Percentiles rank a stretch among this genome's conserved stretches.
These are phyloP conservation scores for Neodiprion pinetum DNA, from an alignment of 1,140 invertebrate species.

Conservation along the genomic window DNA sequence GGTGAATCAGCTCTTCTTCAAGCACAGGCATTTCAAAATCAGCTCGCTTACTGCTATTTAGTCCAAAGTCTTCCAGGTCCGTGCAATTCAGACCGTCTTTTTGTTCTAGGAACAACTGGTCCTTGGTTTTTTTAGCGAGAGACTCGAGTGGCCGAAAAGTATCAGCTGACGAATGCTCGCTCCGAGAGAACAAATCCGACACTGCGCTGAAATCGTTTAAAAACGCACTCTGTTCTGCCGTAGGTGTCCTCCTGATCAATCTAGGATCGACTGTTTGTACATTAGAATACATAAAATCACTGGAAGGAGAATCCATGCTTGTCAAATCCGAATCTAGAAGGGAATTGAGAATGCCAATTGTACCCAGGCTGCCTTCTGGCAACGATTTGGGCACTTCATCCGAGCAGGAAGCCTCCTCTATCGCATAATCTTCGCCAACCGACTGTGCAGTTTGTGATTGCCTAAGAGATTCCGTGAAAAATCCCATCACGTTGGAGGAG, in stretches of 20 bases:
- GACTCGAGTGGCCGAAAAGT: not conserved
- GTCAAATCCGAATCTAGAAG: conserved; percentile 36
- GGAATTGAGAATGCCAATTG: conserved; percentile 28
- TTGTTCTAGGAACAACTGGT: conserved; percentile 2
- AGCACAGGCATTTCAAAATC: conserved; percentile 6
- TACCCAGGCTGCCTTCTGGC: conserved; percentile 22
- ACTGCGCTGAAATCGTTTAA: not conserved
- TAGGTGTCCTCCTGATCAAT: conserved; percentile 26
- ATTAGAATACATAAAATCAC: conserved; percentile 32
- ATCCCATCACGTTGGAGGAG: conserved; percentile 24
- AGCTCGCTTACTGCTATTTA: not conserved
- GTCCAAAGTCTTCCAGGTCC: not conserved
- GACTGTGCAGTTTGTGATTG: conserved; percentile 25
- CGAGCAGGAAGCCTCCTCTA: conserved; percentile 7
- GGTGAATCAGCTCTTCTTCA: conserved; percentile 1
- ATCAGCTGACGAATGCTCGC: not conserved
- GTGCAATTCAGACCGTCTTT: not conserved
- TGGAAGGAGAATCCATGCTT: conserved; percentile 29
- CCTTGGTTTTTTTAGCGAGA: not conserved
- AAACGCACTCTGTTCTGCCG: not conserved
- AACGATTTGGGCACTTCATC: conserved; percentile 15
- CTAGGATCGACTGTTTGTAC: conserved; percentile 33
- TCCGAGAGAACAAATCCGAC: not conserved
- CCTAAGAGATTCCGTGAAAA: conserved; percentile 27
- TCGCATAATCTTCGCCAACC: conserved; percentile 8